A percentile compares a stretch with the other conserved stretches of the same genome.
Conservation (phyloP, 2,113 vertebrate genomes). For the Rhinopomastus cyanomelas region DNA sequence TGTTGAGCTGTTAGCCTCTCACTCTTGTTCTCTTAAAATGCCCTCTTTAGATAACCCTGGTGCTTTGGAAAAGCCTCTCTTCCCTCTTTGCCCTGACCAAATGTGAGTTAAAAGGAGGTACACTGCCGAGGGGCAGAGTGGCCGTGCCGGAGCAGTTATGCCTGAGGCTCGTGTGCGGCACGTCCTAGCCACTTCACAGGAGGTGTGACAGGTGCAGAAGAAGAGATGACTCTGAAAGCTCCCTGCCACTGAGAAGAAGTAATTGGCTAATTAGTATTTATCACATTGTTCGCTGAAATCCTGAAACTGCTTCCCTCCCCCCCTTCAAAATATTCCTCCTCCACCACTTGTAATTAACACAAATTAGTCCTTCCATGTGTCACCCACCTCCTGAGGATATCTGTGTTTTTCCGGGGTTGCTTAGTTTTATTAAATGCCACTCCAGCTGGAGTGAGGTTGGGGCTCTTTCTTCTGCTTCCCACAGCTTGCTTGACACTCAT, state of each 20-base stretch:
- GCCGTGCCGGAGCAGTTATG: background rate
- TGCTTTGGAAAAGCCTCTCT: background rate
- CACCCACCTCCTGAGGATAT: constrained; percentile 24
- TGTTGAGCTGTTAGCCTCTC: background rate
- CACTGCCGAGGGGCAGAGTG: background rate
- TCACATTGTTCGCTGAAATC: constrained; percentile 49
- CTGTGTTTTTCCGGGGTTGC: constrained; percentile 34
- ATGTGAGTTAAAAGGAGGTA: background rate
- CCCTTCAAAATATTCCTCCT: constrained; percentile 54
- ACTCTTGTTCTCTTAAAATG: background rate
- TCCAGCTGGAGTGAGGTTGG: constrained; percentile 32
- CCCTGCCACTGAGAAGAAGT: constrained; percentile 24
- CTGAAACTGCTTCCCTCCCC: constrained; percentile 4
- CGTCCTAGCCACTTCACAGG: constrained; percentile 4
- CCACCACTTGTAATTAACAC: constrained; percentile 43
- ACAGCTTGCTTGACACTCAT: constrained; percentile 36
- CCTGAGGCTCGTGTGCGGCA: background rate
- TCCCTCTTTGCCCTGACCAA: background rate
- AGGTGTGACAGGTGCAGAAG: constrained; percentile 38
- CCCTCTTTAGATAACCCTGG: background rate
- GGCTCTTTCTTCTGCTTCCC: constrained; percentile 16
- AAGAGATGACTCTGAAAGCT: constrained; percentile 17
- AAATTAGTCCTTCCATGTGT: constrained; percentile 53
- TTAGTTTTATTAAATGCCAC: constrained; percentile 47
- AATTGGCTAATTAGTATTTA: constrained; percentile 57